Evolutionary conservation across 1,140 invertebrate genomes (phyloP).

Genomic region (Tachypleus tridentatus): DNA sequence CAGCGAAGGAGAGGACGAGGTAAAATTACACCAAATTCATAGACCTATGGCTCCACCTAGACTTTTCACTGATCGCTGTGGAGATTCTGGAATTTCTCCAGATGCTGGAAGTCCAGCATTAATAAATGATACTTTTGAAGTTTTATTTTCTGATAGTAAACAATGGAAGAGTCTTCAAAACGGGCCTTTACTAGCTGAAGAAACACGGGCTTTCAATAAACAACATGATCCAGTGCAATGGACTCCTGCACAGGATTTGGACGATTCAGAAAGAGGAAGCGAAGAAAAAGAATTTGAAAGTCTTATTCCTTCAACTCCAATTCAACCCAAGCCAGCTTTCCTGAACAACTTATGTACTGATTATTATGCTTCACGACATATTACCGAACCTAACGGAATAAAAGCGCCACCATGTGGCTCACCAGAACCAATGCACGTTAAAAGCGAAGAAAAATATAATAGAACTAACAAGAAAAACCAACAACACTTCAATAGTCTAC

Average conservation of each 20-base stretch:
- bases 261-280: slow-evolving; percentile 11
- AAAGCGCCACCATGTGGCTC: slow-evolving; percentile 9
- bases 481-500: slow-evolving; percentile 1
- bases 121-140: slow-evolving; percentile 8
- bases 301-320: slow-evolving; percentile 8
- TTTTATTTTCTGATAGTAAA: slow-evolving; percentile 1
- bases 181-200: background rate
- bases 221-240: slow-evolving; percentile 6
- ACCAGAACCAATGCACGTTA: slow-evolving; percentile 1
- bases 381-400: background rate
- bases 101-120: slow-evolving; percentile 44
- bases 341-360: background rate
- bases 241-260: slow-evolving; percentile 13
- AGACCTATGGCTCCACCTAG: slow-evolving; percentile 38
- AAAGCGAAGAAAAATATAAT: slow-evolving; percentile 10
- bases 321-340: slow-evolving; percentile 14
- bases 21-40: slow-evolving; percentile 39
- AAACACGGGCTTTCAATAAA: slow-evolving; percentile 1
- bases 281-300: background rate
- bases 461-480: background rate
- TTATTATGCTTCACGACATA: background rate
- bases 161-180: background rate
- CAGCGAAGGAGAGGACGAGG: slow-evolving; percentile 30
- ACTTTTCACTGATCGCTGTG: slow-evolving; percentile 47
- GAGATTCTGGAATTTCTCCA: slow-evolving; percentile 64